Evolutionary conservation across 1,140 invertebrate species (phyloP).

Genomic region (Pomacea maculata): DNA sequence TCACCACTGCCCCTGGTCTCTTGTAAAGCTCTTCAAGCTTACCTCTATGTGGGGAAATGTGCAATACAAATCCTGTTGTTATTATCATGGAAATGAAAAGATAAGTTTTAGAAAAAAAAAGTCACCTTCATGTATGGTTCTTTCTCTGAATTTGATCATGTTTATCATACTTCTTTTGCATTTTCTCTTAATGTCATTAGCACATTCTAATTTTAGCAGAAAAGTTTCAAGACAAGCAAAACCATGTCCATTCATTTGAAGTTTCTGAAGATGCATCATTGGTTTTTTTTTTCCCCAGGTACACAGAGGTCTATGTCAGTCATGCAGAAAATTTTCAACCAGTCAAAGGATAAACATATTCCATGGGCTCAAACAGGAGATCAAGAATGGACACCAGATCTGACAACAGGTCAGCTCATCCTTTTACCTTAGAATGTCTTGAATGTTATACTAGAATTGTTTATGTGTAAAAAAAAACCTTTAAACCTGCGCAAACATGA

Average conservation of each 20-base stretch:
- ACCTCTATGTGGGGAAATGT: too few species aligned
- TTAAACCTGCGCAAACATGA: too few species aligned
- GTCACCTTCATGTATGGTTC: too few species aligned
- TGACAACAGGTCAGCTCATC: slow-evolving; percentile 55
- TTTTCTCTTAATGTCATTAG: background rate
- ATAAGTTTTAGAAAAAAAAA: too few species aligned
- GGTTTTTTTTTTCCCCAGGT: background rate
- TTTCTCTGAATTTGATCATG: too few species aligned
- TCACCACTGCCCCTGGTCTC: too few species aligned
- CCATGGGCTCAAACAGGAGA: slow-evolving; percentile 67
- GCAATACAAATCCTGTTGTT: too few species aligned
- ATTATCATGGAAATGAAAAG: too few species aligned
- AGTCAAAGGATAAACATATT: slow-evolving; percentile 32
- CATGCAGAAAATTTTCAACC: slow-evolving; percentile 12
- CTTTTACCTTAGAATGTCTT: background rate
- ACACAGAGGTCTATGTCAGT: background rate
- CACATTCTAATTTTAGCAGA: background rate
- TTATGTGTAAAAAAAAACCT: too few species aligned
- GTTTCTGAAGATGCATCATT: background rate
- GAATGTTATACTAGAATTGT: too few species aligned
- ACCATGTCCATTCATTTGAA: too few species aligned
- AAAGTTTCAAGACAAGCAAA: background rate
- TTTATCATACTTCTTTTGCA: background rate
- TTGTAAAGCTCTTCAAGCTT: too few species aligned
- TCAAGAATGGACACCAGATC: slow-evolving; percentile 66